Base-by-base conservation (phyloP, 2,888 invertebrate species). In the Drosophila phalerata region DNA sequence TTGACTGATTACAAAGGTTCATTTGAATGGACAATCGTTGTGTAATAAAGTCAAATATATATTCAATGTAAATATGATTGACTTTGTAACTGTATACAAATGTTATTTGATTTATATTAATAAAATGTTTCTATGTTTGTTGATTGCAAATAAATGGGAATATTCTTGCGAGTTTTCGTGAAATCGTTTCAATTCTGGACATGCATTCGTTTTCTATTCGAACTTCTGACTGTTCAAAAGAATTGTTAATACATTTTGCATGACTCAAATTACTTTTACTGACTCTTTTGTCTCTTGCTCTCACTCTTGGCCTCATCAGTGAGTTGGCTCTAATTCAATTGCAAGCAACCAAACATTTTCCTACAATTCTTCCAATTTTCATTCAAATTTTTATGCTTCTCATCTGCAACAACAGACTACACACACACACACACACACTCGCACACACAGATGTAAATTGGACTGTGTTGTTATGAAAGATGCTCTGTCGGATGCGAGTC, bases 381-480 rank as follows among this genome's bases (percentile, higher is more conserved):
- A 56, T 53, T 42, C 63, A 32, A 62, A 52, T 68, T 77, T 69
- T 34, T 57, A 51, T 56, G 34, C 65, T 53, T 52, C 48, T 49
- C 63, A 42, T 28, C 30, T 63, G 38, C 38, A 56, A 73, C 40
- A 71, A 65, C 58, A 56, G 42, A 47, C 32, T 19, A 61, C 37
- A 40, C 17, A 40, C 34, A 25, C 38, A 68, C 30, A 48, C 47
- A 43, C 42, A n/a, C 38, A 17, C 17, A 37, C 34, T 3, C n/a
- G 11, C 28, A 1, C 38, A 19, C 42, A 42, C 28, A 13, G 65
- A 60, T 75, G 64, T 64, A 88, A 83, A 83, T 80, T 88, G 88
- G 87, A 69, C 73, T 71, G 58, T 71, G 69, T 64, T 61, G 74
- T 85, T 88, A 85, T 84, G 84, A 85, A 79, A 73, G 75, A 77